Percentiles rank a stretch among this genome's conserved stretches.
These are phyloP conservation scores for Yoshiicerus persimilis DNA, from an alignment of 1,140 invertebrate genomes.

Conservation along the genomic window DNA sequence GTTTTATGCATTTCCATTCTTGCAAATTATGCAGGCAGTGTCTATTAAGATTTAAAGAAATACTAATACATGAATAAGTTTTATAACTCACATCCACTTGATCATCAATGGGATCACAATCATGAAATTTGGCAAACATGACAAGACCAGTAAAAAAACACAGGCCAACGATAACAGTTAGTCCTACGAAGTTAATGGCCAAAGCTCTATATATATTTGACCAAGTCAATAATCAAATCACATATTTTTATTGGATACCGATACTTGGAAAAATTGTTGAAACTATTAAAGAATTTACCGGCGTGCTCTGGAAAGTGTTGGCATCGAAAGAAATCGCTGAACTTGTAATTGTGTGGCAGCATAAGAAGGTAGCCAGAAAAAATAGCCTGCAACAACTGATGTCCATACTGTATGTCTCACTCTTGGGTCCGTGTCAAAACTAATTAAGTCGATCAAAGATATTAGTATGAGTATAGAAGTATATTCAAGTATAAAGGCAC, in stretches of 20 bases:
- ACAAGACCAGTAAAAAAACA: conserved; percentile 54
- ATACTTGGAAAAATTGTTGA: background rate
- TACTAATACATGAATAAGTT: no score
- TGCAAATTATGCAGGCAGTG: no score
- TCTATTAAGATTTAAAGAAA: no score
- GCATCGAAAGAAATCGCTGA: conserved; percentile 44
- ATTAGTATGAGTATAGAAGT: no score
- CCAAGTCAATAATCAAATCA: background rate
- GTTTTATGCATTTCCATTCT: background rate
- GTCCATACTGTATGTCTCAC: conserved; percentile 44
- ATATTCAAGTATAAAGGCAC: background rate
- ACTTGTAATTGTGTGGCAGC: conserved; percentile 46
- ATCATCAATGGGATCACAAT: conserved; percentile 58
- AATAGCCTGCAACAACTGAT: conserved; percentile 40
- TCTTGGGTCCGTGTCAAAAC: conserved; percentile 37
- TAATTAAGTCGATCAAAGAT: background rate
- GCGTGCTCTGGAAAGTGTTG: conserved; percentile 34
- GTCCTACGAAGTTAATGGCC: conserved; percentile 54
- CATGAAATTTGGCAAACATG: conserved; percentile 57
- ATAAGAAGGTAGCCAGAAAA: conserved; percentile 44
- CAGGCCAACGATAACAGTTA: conserved; percentile 21
- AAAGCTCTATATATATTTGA: conserved; percentile 46
- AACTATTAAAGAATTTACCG: background rate
- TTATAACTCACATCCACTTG: conserved; percentile 50
- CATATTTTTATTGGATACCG: no score